These are phyloP conservation scores for Hemithea aestivaria DNA, from an alignment of 2,888 invertebrate genomes.

Conservation along the genomic window DNA sequence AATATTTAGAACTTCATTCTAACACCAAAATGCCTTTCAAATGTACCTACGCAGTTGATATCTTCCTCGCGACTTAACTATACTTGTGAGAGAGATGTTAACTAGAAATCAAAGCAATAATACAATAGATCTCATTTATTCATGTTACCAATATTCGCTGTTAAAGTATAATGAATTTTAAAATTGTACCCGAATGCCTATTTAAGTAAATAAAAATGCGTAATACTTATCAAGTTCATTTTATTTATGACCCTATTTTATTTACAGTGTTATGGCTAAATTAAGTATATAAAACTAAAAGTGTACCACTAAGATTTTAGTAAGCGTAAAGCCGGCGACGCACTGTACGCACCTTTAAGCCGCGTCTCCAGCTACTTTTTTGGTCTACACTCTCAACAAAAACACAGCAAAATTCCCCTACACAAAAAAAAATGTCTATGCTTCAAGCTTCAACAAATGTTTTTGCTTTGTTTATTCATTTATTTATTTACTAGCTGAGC, in stretches of 20 bases:
- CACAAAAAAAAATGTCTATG: no score
- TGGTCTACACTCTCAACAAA: no score
- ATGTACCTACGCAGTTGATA: slow-evolving; percentile 11
- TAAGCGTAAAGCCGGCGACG: no score
- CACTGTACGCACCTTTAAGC: no score
- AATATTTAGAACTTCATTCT: slow-evolving; percentile 2
- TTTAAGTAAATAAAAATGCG: slow-evolving; percentile 29
- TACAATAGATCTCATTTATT: slow-evolving; percentile 30
- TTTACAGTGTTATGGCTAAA: slow-evolving; percentile 16
- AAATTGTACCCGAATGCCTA: slow-evolving; percentile 28
- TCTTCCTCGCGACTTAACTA: slow-evolving; percentile 24
- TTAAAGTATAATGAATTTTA: slow-evolving; percentile 20
- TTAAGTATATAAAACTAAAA: no score
- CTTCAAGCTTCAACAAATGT: no score
- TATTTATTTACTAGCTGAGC: no score
- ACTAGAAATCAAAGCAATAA: slow-evolving; percentile 25
- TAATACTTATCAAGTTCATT: slow-evolving; percentile 19
- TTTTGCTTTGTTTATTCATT: no score
- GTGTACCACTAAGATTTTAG: no score
- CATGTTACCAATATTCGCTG: slow-evolving; percentile 27
- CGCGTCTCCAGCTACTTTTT: no score
- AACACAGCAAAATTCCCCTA: no score
- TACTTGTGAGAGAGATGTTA: slow-evolving; percentile 28
- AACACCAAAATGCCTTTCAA: slow-evolving; percentile 17
- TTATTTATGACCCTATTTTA: slow-evolving; percentile 15